Percentiles rank a stretch among this genome's conserved stretches.
These are phyloP conservation scores for Ips nitidus DNA, from an alignment of 1,140 invertebrate species.

Conservation along the genomic window DNA sequence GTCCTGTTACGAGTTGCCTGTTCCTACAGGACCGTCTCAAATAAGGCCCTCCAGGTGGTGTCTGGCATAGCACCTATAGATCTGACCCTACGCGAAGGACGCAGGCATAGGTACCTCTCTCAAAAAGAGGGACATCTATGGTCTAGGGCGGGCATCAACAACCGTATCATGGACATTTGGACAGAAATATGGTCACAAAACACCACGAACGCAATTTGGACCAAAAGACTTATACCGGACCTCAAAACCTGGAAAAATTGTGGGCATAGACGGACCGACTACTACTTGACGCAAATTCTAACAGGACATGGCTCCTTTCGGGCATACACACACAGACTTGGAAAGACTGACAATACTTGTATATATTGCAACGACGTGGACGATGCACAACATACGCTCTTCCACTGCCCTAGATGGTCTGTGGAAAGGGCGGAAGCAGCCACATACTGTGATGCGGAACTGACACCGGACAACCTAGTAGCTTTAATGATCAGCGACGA, in stretches of 20 bases:
- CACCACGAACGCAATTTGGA: constrained; percentile 14
- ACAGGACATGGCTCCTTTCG: too few relatives aligned
- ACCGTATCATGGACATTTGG: background rate
- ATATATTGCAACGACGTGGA: too few relatives aligned
- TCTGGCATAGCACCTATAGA: background rate
- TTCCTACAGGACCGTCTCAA: background rate
- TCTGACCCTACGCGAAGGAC: background rate
- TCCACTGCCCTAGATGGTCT: constrained; percentile 1
- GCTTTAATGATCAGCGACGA: too few relatives aligned
- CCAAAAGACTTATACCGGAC: constrained; percentile 25
- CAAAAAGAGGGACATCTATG: background rate
- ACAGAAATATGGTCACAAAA: constrained; percentile 10
- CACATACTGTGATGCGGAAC: too few relatives aligned
- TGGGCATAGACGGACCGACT: too few relatives aligned
- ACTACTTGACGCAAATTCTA: too few relatives aligned
- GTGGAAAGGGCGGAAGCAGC: background rate
- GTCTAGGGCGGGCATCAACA: background rate
- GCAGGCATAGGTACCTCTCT: background rate
- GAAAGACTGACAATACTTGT: constrained; percentile 3
- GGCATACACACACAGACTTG: background rate
- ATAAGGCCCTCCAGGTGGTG: background rate
- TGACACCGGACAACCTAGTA: too few relatives aligned
- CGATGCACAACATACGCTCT: too few relatives aligned
- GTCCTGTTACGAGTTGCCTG: background rate
- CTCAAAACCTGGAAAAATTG: background rate